Base-by-base conservation (phyloP, 2,113 vertebrate species). In the Lepidothrix coronata region DNA sequence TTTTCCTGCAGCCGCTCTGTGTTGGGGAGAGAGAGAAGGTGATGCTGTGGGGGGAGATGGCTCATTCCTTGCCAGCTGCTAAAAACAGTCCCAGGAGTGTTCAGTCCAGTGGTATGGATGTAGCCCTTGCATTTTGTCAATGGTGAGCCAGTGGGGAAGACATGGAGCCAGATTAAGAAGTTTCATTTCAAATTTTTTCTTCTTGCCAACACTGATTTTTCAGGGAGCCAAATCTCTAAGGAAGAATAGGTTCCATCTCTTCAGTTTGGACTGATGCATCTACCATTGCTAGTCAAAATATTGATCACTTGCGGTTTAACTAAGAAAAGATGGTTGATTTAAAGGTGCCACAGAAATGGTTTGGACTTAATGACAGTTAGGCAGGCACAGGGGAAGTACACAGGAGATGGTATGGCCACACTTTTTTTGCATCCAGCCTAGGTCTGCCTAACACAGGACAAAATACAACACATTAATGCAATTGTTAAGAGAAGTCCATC, bases 81-180 rank as follows among this genome's bases (percentile, higher is more conserved):
- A 37, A 30, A n/a, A 82, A 35, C 15, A n/a, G 57, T 21, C 57
- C 66, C 3, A 0, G 7, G 9, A 0, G 0, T 24, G 19, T 52
- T 83, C 43, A 80, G 37, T 41, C 33, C 39, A 20, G 35, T 1
- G 1, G 22, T 49, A 77, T 0, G 5, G 41, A 72, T 19, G 14
- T 5, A 70, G 27, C 55, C 25, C 21, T 80, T 73, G 18, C 30
- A 67, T 33, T 25, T 13, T 16, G 7, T 46, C 31, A 80, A 61
- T 9, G 12, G 15, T 21, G 31, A 81, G 25, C 30, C 31, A 83
- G 19, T 12, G 58, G 43, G 21, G 16, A 61, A 88, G 27, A 61
- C 33, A 5, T 25, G 23, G 31, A 44, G 37, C 12, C 55, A 66
- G 70, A 68, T 18, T 39, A 72, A 75, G 30, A 43, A 63, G n/a